Conservation (phyloP, 1,140 invertebrate species). For the Dreissena rostriformis region DNA sequence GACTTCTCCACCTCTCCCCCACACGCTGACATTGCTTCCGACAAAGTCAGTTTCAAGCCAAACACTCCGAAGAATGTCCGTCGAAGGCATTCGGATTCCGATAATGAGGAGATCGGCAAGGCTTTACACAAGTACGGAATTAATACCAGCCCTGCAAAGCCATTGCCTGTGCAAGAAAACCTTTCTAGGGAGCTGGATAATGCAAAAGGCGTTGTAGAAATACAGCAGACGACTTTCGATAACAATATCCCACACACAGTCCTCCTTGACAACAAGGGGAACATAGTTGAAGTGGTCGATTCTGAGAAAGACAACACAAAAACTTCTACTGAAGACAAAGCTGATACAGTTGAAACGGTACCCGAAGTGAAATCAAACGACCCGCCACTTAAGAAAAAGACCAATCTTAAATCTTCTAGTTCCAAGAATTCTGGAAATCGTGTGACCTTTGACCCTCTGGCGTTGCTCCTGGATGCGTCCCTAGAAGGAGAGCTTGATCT, state of each 20-base stretch:
- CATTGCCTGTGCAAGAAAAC: slow-evolving; percentile 58
- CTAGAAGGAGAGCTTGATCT: slow-evolving; percentile 98
- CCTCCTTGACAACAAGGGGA: slow-evolving; percentile 66
- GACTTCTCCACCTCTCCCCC: slow-evolving; percentile 65
- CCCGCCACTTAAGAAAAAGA: slow-evolving; percentile 66
- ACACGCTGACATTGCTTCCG: slow-evolving; percentile 77
- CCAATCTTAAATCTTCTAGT: slow-evolving; percentile 70
- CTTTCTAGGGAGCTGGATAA: slow-evolving; percentile 36
- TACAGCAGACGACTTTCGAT: slow-evolving; percentile 66
- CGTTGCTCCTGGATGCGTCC: slow-evolving; percentile 97
- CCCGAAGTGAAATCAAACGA: slow-evolving; percentile 48
- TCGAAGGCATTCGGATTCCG: slow-evolving; percentile 76
- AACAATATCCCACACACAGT: slow-evolving; percentile 67
- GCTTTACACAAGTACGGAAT: slow-evolving; percentile 65
- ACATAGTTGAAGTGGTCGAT: slow-evolving; percentile 61
- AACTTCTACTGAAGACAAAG: slow-evolving; percentile 3
- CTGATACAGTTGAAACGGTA: slow-evolving; percentile 4
- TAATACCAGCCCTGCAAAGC: slow-evolving; percentile 64
- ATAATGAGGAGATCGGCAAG: slow-evolving; percentile 75
- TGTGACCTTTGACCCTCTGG: slow-evolving; percentile 98
- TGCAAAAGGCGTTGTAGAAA: slow-evolving; percentile 50
- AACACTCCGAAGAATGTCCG: slow-evolving; percentile 75
- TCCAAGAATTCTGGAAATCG: slow-evolving; percentile 82
- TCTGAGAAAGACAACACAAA: slow-evolving; percentile 33
- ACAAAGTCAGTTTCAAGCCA: slow-evolving; percentile 76